Conservation (phyloP, 37 sponge, comb jelly and placozoan species). For the Cliona cf. orientalis region DNA sequence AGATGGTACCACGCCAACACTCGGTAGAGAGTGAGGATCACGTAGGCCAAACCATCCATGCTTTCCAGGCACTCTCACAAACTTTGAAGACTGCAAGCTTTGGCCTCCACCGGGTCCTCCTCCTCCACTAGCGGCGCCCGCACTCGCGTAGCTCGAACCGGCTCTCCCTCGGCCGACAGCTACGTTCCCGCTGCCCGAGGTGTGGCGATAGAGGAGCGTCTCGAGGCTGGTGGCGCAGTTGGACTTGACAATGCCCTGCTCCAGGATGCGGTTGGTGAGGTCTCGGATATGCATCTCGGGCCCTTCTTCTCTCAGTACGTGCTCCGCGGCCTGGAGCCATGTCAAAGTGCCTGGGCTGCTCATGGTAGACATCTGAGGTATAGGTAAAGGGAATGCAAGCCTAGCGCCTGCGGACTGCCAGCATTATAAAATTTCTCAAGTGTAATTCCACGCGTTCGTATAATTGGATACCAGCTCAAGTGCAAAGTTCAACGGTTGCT, state of each 20-base stretch:
- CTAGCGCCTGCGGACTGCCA: too few relatives aligned
- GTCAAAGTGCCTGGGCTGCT: conserved; percentile 37
- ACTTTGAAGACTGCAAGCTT: conserved; percentile 66
- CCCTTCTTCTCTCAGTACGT: conserved; percentile 57
- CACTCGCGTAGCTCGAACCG: not conserved
- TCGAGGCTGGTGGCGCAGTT: conserved; percentile 71
- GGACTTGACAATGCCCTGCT: conserved; percentile 68
- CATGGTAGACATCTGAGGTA: not conserved
- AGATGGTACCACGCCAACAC: not conserved
- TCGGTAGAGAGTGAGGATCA: not conserved
- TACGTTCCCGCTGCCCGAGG: conserved; percentile 6
- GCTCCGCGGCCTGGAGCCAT: conserved; percentile 71
- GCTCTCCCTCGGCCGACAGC: conserved; percentile 9
- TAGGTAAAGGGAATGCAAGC: not conserved
- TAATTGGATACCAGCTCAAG: too few relatives aligned
- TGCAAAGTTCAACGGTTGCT: too few relatives aligned
- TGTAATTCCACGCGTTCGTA: too few relatives aligned
- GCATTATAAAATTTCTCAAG: too few relatives aligned
- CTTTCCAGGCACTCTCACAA: conserved; percentile 62
- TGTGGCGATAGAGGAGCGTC: conserved; percentile 70
- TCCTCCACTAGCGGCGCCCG: too few relatives aligned
- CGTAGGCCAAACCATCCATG: conserved; percentile 62
- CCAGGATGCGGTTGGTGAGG: conserved; percentile 51
- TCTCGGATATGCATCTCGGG: conserved; percentile 75
- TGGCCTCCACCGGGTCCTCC: not conserved